These are phyloP conservation scores for Abramis brama DNA, from an alignment of 2,113 vertebrate species.

Conservation along the genomic window DNA sequence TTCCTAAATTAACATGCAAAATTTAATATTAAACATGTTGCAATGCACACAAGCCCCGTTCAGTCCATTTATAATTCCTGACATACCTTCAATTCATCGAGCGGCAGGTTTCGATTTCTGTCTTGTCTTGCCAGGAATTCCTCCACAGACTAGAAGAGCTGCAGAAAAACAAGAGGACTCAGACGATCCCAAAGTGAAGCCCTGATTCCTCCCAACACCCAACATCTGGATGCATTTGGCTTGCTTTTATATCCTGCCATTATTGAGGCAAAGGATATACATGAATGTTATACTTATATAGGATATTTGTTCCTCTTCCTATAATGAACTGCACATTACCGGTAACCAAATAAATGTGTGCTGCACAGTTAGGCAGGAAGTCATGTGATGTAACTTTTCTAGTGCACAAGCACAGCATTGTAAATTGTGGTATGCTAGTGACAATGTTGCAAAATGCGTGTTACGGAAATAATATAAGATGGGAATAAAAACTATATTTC, in stretches of 20 bases:
- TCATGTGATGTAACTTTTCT: neutral
- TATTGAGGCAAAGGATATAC: neutral
- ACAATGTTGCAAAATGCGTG: neutral
- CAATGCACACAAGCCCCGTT: slow-evolving; percentile 18
- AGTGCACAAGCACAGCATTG: neutral
- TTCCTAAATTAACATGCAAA: neutral
- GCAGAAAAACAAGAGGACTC: slow-evolving; percentile 34
- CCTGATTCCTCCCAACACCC: neutral
- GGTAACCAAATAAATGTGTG: slow-evolving; percentile 3
- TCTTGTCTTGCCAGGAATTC: slow-evolving; percentile 63
- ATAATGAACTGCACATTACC: slow-evolving; percentile 6
- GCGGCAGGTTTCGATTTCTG: slow-evolving; percentile 51
- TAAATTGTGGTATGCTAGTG: neutral
- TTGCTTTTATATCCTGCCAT: slow-evolving; percentile 45
- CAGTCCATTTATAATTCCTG: slow-evolving; percentile 52
- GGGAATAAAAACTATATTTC: neutral
- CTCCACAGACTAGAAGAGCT: slow-evolving; percentile 25
- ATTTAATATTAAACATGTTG: slow-evolving; percentile 10
- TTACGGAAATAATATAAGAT: neutral
- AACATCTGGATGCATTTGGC: slow-evolving; percentile 61
- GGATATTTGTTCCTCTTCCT: slow-evolving; percentile 11
- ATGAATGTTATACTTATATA: neutral
- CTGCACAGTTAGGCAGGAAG: neutral
- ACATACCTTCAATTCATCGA: slow-evolving; percentile 54
- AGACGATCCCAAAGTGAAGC: neutral